These are phyloP conservation scores for Pseudomyrmex concolor DNA, from an alignment of 1,140 invertebrate species.

Conservation along the genomic window DNA sequence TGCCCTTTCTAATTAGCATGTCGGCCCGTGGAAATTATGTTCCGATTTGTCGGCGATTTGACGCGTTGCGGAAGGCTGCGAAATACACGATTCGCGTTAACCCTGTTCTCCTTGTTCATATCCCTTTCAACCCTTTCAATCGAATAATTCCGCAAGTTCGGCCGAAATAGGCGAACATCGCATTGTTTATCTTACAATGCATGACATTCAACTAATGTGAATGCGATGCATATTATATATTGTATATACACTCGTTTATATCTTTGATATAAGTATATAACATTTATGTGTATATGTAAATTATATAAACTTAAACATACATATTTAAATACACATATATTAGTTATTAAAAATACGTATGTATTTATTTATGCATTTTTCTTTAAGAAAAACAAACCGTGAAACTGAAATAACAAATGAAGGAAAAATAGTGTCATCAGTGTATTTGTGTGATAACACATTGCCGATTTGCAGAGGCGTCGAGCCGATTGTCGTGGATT, in stretches of 20 bases:
- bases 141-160: slow-evolving; percentile 19
- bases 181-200: slow-evolving; percentile 2
- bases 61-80: slow-evolving; percentile 40
- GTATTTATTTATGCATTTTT: too few species aligned
- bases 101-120: slow-evolving; percentile 32
- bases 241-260: not conserved
- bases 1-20: slow-evolving; percentile 73
- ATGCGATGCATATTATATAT: too few species aligned
- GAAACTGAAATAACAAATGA: not conserved
- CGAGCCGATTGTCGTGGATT: slow-evolving; percentile 78
- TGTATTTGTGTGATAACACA: slow-evolving; percentile 60
- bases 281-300: not conserved
- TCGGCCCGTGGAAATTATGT: slow-evolving; percentile 65
- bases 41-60: slow-evolving; percentile 67
- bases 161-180: slow-evolving; percentile 24
- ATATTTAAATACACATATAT: too few species aligned
- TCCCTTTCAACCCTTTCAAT: slow-evolving; percentile 48
- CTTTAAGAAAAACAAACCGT: not conserved
- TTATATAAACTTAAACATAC: not conserved
- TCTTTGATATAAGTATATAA: not conserved
- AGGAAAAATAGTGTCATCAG: slow-evolving; percentile 13
- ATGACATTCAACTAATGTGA: not conserved
- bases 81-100: slow-evolving; percentile 43
- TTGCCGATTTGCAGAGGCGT: slow-evolving; percentile 63
- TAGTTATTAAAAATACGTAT: too few species aligned